phyloP scores from a whole-genome alignment of 2,888 invertebrate genomes.

The Exocentrus adspersus region DNA sequence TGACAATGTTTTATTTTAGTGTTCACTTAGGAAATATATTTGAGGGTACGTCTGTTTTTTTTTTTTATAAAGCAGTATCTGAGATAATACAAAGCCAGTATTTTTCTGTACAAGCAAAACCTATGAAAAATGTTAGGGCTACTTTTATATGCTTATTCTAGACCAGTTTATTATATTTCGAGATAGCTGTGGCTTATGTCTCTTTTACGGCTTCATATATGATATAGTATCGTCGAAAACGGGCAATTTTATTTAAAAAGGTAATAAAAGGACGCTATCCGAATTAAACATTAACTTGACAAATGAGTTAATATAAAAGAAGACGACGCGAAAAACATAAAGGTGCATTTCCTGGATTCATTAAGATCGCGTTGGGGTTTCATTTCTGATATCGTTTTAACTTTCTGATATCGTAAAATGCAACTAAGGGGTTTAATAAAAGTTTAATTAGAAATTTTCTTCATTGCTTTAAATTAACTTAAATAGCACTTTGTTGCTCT shows the following conservation, averaged over 20 bases:
- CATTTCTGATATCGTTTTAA: constrained; percentile 54
- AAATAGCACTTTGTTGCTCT: constrained; percentile 51
- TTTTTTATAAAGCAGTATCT: too few relatives aligned
- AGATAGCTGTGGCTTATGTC: neutral
- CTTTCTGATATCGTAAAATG: constrained; percentile 57
- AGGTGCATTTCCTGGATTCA: constrained; percentile 51
- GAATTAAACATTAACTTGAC: constrained; percentile 51
- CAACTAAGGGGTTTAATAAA: constrained; percentile 60
- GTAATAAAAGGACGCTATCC: constrained; percentile 34
- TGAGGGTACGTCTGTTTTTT: too few relatives aligned
- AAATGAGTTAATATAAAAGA: constrained; percentile 55
- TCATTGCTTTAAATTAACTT: constrained; percentile 54
- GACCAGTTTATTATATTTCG: neutral
- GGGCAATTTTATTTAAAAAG: constrained; percentile 24
- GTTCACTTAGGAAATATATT: too few relatives aligned
- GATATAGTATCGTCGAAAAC: neutral
- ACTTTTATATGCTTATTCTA: neutral
- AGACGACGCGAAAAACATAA: constrained; percentile 43
- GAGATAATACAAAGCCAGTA: too few relatives aligned
- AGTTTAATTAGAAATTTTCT: constrained; percentile 62
- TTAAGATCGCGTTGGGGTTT: constrained; percentile 53
- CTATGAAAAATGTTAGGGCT: too few relatives aligned
- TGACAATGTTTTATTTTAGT: too few relatives aligned
- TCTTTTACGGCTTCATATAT: neutral
- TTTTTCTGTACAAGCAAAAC: too few relatives aligned